Conservation (phyloP, 2,888 invertebrate genomes). For the Clusia tigrina region DNA sequence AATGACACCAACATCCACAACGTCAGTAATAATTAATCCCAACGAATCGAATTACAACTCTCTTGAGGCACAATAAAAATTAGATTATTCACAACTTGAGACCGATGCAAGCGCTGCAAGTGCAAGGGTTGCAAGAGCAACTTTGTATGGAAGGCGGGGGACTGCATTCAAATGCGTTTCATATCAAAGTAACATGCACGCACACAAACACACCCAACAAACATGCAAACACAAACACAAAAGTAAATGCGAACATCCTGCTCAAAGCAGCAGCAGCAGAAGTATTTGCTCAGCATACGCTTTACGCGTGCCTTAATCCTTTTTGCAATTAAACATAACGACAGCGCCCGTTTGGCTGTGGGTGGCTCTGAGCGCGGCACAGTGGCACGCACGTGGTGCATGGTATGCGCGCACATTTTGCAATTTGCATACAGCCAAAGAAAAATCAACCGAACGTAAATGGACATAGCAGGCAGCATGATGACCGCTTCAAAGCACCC, state of each 20-base stretch:
- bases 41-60: neutral
- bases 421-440: slow-evolving; percentile 6
- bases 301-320: slow-evolving; percentile 12
- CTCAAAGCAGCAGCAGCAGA: neutral
- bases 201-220: slow-evolving; percentile 1
- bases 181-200: too few species aligned
- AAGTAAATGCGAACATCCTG: too few species aligned
- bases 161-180: neutral
- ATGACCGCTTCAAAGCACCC: slow-evolving; percentile 6
- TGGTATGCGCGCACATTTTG: neutral
- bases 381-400: neutral
- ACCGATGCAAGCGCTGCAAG: neutral
- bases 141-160: neutral
- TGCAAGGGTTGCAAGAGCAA: neutral
- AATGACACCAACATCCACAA: too few species aligned
- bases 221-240: neutral
- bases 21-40: neutral
- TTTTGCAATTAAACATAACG: slow-evolving; percentile 11
- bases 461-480: slow-evolving; percentile 2
- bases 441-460: neutral
- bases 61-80: slow-evolving; percentile 2
- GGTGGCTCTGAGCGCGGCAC: neutral
- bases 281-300: slow-evolving; percentile 5
- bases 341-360: neutral
- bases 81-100: slow-evolving; percentile 1